Conservation (phyloP, 1,140 invertebrate species). For the Neodiprion fabricii region DNA sequence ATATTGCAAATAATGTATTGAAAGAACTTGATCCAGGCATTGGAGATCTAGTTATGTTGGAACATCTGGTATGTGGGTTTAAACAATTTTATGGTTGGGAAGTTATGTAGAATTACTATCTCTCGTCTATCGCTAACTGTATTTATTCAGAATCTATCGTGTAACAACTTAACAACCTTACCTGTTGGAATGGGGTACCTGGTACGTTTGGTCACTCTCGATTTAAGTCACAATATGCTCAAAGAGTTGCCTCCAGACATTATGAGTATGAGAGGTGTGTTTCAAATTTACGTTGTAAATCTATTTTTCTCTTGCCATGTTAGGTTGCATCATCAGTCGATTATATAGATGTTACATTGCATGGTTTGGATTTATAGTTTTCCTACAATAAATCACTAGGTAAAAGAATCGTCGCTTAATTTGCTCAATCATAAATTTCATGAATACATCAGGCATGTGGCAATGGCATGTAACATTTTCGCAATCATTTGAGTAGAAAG, state of each 20-base stretch:
- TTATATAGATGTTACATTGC: slow-evolving; percentile 2
- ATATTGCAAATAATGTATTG: slow-evolving; percentile 71
- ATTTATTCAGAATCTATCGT: slow-evolving; percentile 66
- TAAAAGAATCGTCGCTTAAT: not conserved
- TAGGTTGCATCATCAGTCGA: slow-evolving; percentile 12
- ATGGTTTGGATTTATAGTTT: slow-evolving; percentile 11
- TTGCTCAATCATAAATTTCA: no score
- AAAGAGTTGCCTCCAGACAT: slow-evolving; percentile 66
- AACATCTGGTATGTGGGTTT: slow-evolving; percentile 65
- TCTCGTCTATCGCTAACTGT: slow-evolving; percentile 24
- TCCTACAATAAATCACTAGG: not conserved
- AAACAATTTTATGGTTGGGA: slow-evolving; percentile 16
- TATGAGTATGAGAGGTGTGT: slow-evolving; percentile 63
- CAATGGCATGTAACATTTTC: no score
- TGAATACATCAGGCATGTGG: no score
- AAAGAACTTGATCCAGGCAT: slow-evolving; percentile 67
- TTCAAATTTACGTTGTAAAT: slow-evolving; percentile 10
- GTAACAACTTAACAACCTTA: slow-evolving; percentile 65
- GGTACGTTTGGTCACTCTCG: slow-evolving; percentile 64
- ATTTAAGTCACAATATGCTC: slow-evolving; percentile 67
- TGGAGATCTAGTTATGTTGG: slow-evolving; percentile 78
- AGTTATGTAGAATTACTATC: slow-evolving; percentile 3
- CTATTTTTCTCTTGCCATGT: not conserved
- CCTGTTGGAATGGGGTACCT: slow-evolving; percentile 68
- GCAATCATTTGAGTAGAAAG: no score